Base-by-base conservation (phyloP, 2,888 invertebrate species). In the Acleris laterana region DNA sequence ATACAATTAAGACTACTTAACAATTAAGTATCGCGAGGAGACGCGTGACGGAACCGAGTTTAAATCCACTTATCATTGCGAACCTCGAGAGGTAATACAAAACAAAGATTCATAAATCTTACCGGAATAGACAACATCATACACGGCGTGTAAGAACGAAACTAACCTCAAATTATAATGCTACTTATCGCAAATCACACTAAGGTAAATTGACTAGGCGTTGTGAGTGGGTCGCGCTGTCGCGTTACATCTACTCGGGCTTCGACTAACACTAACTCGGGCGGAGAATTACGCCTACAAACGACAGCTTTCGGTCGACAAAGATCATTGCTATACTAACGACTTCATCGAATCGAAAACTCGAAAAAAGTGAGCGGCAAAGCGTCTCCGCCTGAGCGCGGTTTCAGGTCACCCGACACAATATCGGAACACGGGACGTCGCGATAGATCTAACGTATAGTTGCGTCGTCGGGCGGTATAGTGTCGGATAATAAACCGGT, bases 201-300 rank as follows among this genome's bases (percentile, higher is more conserved):
- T 93, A 93, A 90, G 89, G 90, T 91, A 93, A 92, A 92, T 93
- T 93, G 93, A 93, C 93, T 93, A 93, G 93, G 90, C 87, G 87
- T 89, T 88, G 89, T 88, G 91, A 85, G 88, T 85, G 85, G 77
- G 80, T 82, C 85, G 83, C 87, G 78, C 80, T 74, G 80, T 77
- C 78, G 74, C 77, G 80, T 75, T 74, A 70, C 55, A 42, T 42
- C 55, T 42, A 65, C 65, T 65, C 49, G 22, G 65, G 65, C 65
- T 65, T 61, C 55, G 50, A 65, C 55, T 65, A 55, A 62, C 65
- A 56, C 46, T 49, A 50, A 48, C 59, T 64, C 59, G 59, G 64
- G 64, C 64, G 64, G 59, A 64, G 59, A 59, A 53, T 59, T 53
- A 53, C 59, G 64, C 64, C 64, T 53, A 53, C 46, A 17, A 46